Base-by-base conservation (phyloP, 1,140 invertebrate genomes). In the Rhizoglyphus robini region DNA sequence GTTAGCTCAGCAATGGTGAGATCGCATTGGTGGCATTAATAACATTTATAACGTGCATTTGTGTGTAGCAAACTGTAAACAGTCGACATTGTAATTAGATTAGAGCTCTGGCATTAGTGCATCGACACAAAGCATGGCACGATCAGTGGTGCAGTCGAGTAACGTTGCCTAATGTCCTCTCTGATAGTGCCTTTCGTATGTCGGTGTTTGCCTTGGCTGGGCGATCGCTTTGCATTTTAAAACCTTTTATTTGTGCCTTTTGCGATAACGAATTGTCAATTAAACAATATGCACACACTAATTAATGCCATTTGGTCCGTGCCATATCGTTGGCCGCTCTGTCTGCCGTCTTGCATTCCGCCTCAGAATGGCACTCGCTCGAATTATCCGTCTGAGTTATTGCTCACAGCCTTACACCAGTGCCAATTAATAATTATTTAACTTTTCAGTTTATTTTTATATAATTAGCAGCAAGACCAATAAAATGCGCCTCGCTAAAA, bases 241-340 rank as follows among this genome's bases (percentile, higher is more conserved):
- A 54, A 54, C 51, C 51, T 54, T 54, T 54, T 54, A 54, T 54
- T 54, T 54, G 51, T 54, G 51, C 51, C 51, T 54, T 46, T 54
- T 5, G 51, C 51, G 51, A 54, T 54, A 54, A 54, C 23, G 51
- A 54, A 54, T 54, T 54, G 51, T 54, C 51, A 54, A 54, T 54
- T 54, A 54, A 54, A 54, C 51, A 54, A 54, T 54, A 54, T 54
- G 51, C 51, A 54, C 41, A 25, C 51, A 54, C 51, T 54, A 54
- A 54, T 54, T 54, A 54, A 54, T 20, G 51, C 20, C 51, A 54
- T 54, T 54, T 54, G 51, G 51, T 41, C 36, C 36, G 18, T 41
- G 8, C 18, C 36, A 41, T 41, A 41, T 41, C 36, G 36, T 41
- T 41, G 36, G 36, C 36, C 8, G 8, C 36, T 41, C 36, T 41